Evolutionary conservation across 2,797 vertebrate species (phyloP), one percentile per base, ranked within the genome.

Genomic region (Gobionotothen gibberifrons): DNA sequence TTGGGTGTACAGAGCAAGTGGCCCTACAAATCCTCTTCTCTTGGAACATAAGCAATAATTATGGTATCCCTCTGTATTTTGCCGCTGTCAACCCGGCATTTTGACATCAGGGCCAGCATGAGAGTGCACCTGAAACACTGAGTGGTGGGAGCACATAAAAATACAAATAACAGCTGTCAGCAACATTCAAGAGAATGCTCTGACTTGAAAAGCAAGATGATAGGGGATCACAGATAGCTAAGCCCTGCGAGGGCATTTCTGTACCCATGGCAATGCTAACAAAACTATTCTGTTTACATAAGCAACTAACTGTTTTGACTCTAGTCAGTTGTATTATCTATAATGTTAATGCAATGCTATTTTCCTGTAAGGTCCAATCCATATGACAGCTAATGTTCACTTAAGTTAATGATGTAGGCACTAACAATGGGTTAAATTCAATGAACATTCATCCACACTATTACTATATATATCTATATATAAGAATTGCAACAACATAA

Each of bases 31-130:
- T 93, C 86, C 82, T 85, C 72, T 84, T 69, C 89, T 89, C 76
- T 89, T 82, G 78, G 70, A 78, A 56, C 85, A 81, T 49, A 84
- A 74, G 89, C 79, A 79, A 78, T 91, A 93, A 95, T 95, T 94
- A 95, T 68, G 47, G 85, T 63, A 89, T 89, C 84, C 69, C 93
- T 91, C 91, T 93, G 90, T 90, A 90, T 91, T 94, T 91, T 92
- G 72, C 78, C 81, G 71, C 75, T 48, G 79, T 88, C 84, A 86
- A 89, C 84, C 86, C 74, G 43, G 79, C 88, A 89, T 89, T 94
- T 93, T 89, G 86, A 91, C 90, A 88, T 74, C 61, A 84, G 87
- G 83, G 87, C 78, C 80, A 67, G 56, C 80, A 82, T 83, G 82
- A 93, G 9, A 74, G 76, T 60, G 87, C 86, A 90, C 82, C 80